These are phyloP conservation scores for Stenodema calcarata DNA, from an alignment of 2,888 invertebrate genomes.

Conservation along the genomic window DNA sequence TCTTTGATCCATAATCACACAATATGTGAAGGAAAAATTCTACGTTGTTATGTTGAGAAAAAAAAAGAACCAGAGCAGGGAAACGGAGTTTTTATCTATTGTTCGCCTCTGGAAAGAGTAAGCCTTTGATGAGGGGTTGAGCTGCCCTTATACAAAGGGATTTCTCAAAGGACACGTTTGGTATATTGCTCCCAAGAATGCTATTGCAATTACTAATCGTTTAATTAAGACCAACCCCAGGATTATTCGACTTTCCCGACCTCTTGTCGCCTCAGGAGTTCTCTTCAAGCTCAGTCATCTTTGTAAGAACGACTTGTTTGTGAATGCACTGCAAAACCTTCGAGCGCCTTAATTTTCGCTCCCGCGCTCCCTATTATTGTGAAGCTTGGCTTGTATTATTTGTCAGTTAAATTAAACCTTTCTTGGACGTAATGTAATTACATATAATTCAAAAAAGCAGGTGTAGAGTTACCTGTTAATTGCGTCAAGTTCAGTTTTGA, in stretches of 20 bases:
- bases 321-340: background rate
- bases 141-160: background rate
- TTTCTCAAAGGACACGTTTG: slow-evolving; percentile 9
- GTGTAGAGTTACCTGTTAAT: too few species aligned
- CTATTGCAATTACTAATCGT: slow-evolving; percentile 38
- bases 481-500: too few species aligned
- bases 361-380: background rate
- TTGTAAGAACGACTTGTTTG: background rate
- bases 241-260: background rate
- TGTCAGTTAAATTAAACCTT: background rate
- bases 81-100: background rate
- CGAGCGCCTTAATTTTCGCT: background rate
- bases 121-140: background rate
- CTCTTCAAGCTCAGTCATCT: background rate
- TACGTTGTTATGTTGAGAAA: background rate
- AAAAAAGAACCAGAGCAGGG: background rate
- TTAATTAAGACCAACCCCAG: slow-evolving; percentile 14
- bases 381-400: background rate
- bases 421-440: background rate
- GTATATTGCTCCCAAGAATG: slow-evolving; percentile 12
- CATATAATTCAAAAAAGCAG: background rate
- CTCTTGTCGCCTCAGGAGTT: background rate
- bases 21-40: slow-evolving; percentile 19
- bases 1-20: slow-evolving; percentile 23
- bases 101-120: background rate